Evolutionary conservation across 1,140 invertebrate genomes (phyloP).

Genomic region (Solenopsis invicta): DNA sequence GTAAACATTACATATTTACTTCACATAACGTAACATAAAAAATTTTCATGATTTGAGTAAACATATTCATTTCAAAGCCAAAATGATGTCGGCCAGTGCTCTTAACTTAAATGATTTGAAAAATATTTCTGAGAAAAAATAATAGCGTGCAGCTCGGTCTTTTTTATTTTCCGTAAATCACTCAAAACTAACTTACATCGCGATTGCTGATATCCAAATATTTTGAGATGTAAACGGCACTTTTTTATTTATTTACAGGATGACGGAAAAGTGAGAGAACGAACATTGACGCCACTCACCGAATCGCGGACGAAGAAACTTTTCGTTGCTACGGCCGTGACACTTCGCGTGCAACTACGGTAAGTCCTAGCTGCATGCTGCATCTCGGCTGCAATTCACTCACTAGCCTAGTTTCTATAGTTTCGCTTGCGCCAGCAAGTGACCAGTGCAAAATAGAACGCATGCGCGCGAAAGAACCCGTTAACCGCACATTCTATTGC

Average conservation of each 20-base stretch:
- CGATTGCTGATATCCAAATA: background rate
- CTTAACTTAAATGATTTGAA: background rate
- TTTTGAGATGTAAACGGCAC: background rate
- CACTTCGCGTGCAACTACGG: conserved; percentile 60
- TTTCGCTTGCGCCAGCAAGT: conserved; percentile 44
- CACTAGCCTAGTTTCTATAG: conserved; percentile 79
- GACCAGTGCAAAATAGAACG: conserved; percentile 58
- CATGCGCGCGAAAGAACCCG: conserved; percentile 72
- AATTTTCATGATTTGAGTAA: too few species aligned
- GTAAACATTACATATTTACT: too few species aligned
- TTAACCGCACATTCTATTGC: conserved; percentile 72
- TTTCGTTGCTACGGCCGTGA: conserved; percentile 12
- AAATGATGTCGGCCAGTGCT: too few species aligned
- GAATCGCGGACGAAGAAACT: background rate
- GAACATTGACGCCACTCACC: background rate
- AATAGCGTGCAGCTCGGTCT: background rate
- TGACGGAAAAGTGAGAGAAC: background rate
- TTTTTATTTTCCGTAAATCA: background rate
- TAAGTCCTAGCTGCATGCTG: conserved; percentile 53
- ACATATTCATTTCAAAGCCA: too few species aligned
- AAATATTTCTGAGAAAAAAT: background rate
- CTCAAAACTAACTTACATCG: conserved; percentile 2
- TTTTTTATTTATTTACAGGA: background rate
- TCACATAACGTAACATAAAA: too few species aligned
- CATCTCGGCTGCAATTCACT: conserved; percentile 69